Evolutionary conservation across 1,140 invertebrate genomes (phyloP), one percentile per base, ranked within the genome.

Genomic region (Lithobius niger): DNA sequence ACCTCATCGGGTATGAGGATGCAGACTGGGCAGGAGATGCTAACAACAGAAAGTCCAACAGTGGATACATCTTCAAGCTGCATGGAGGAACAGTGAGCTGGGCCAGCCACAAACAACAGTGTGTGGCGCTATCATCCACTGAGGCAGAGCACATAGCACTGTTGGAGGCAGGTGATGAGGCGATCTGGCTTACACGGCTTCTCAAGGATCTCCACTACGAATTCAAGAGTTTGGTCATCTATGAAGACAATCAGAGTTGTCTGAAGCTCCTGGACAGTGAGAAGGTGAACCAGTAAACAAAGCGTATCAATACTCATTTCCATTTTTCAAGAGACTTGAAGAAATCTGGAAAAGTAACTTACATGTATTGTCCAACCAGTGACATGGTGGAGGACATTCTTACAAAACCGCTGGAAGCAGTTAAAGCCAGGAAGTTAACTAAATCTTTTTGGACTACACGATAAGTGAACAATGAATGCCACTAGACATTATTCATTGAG

Each of bases 141-240:
- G 52, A 54, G 25, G 31, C 16, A 49, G 52, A 54, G 24, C 49
- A 54, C 22, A 47, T 54, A 13, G 31, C 52, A 10, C 31, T 36
- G 6, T 36, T n/a, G n/a, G 31, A 36, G 31, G 45, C 61, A 63
- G 27, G 40, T 36, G 6, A 36, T 10, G 6, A 36, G n/a, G 31
- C n/a, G n/a, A 36, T 36, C 31, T 36, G 31, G 48, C 4, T 36
- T 56, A 25, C 60, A 58, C 18, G 56, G 64, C 53, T 61, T 51
- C 31, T 36, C 6, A 36, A 36, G 31, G 31, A 36, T 36, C n/a
- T 36, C n/a, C 31, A 36, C 6, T 10, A 10, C n/a, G 31, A 36
- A 36, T 36, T n/a, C 6, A 6, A 36, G n/a, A 36, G n/a, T n/a
- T n/a, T 36, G 31, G 31, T 36, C 6, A 36, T 36, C 6, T 36